Evolutionary conservation across 2,113 vertebrate species (phyloP).

Genomic region (rat (Rattus norvegicus)): DNA sequence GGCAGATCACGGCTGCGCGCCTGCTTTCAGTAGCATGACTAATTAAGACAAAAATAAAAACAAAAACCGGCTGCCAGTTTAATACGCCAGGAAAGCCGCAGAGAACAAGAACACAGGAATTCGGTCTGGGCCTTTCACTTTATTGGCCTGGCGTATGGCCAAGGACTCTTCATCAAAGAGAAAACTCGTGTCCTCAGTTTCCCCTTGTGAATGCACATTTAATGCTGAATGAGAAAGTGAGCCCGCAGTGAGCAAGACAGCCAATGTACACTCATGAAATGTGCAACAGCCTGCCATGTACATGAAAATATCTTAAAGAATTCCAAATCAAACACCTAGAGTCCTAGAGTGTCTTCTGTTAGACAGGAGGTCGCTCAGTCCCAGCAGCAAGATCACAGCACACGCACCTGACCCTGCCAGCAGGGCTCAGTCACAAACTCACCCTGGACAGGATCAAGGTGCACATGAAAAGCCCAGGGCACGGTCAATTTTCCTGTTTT

Average conservation of each 20-base stretch:
- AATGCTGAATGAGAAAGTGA: not conserved
- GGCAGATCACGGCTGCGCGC: not conserved
- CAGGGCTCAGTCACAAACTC: not conserved
- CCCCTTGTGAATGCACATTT: not conserved
- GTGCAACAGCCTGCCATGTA: not conserved
- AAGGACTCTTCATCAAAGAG: not conserved
- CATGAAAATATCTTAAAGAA: not conserved
- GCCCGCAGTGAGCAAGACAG: not conserved
- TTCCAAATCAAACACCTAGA: not conserved
- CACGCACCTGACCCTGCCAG: not conserved
- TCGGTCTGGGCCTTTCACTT: conserved; percentile 38
- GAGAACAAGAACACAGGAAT: not conserved
- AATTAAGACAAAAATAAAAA: conserved; percentile 42
- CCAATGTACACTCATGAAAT: not conserved
- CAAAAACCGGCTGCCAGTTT: conserved; percentile 4
- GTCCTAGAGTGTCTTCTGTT: accelerated
- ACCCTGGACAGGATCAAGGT: not conserved
- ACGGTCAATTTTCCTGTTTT: not conserved
- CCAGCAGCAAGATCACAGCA: not conserved
- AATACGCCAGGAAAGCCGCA: not conserved
- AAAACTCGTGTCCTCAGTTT: not conserved
- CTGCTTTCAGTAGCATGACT: not conserved
- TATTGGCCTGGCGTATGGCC: not conserved
- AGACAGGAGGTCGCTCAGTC: not conserved
- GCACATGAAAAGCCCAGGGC: not conserved